Evolutionary conservation across 2,797 vertebrate species (phyloP).

Genomic region (Cuniculus paca): DNA sequence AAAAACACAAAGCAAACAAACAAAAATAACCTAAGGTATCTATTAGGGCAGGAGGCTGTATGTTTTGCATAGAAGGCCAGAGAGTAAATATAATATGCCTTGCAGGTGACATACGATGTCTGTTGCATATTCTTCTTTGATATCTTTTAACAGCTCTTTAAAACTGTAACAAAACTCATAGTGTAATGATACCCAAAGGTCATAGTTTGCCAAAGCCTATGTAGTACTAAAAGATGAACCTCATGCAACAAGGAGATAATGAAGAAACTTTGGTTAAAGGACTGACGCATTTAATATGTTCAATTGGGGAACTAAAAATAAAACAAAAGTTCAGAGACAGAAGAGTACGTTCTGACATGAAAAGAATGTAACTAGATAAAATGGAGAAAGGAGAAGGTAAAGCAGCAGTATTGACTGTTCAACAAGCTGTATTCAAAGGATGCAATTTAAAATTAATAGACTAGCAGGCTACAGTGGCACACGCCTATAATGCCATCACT

Average conservation of each 20-base stretch:
- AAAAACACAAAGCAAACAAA: no score
- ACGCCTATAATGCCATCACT: no score
- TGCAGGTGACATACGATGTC: neutral
- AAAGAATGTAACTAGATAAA: neutral
- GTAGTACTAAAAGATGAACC: neutral
- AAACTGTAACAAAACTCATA: neutral
- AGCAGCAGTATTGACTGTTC: neutral
- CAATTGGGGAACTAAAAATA: neutral
- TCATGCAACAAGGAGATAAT: neutral
- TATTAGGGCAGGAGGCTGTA: neutral
- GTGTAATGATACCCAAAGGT: neutral
- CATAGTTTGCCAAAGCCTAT: neutral
- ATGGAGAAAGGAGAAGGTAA: neutral
- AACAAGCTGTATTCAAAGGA: neutral
- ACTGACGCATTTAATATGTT: neutral
- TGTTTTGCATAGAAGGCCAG: neutral
- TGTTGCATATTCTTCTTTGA: neutral
- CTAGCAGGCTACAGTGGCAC: no score
- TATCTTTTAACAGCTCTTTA: neutral
- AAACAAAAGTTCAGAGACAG: neutral
- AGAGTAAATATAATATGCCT: neutral
- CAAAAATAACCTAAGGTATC: neutral
- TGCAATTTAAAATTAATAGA: neutral
- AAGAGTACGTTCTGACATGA: neutral
- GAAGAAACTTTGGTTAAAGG: neutral